Evolutionary conservation across 2,888 invertebrate species (phyloP), one percentile per base, ranked within the genome.

Genomic region (Caenorhabditis uteleia): DNA sequence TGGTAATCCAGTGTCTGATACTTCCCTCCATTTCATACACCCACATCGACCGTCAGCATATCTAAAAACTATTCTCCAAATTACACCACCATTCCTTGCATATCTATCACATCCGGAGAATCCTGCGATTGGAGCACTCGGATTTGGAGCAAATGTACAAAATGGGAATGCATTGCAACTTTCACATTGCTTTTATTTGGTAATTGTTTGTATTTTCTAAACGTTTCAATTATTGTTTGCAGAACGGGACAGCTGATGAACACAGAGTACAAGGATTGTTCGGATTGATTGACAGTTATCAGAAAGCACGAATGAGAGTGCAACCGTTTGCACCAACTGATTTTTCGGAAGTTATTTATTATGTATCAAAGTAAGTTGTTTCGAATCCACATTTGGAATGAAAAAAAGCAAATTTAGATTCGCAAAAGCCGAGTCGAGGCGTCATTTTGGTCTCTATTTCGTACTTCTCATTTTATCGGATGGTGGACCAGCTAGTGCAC

Each of bases 321-420:
- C 67, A 69, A 72, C 83, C 87, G 16, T 87, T 85, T 74, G 88
- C 88, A 2, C 88, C 88, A 4, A 88, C 88, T 6, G 88, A 88
- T 77, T 88, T 88, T 78, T 85, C 88, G n/a, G 87, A 88, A 5
- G 85, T 87, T 29, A 87, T 88, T 46, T 86, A 87, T 69, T 87
- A 87, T 78, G 84, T 86, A 18, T 83, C 84, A 26, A 85, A 81
- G 85, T 85, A n/a, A n/a, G n/a, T n/a, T 70, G 72, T 77, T 50
- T 20, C 40, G 14, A 8, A 27, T n/a, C 1, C 31, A 21, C n/a
- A 27, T 3, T 43, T 23, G 14, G 12, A 16, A 12, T 27, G 10
- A 25, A 43, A 51, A 14, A 10, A 0, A 7, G 10, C 2, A 16
- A 8, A 14, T 31, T 7, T 21, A 39, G 42, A 57, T 68, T 77